These are phyloP conservation scores for Zygaena filipendulae DNA, from an alignment of 2,888 invertebrate genomes.

Conservation along the genomic window DNA sequence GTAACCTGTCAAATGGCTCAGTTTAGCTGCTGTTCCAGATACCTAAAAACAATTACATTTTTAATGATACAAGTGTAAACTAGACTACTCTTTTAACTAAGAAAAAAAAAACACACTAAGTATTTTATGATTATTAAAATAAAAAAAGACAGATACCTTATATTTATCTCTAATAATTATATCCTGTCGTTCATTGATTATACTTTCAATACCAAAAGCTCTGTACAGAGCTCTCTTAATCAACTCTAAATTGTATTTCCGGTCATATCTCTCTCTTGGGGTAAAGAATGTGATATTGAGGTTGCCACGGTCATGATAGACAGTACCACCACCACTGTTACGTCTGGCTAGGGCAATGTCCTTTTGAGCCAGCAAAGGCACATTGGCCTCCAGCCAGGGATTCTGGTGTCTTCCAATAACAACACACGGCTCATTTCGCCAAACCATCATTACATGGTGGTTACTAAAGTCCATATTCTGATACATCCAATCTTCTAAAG, in stretches of 20 bases:
- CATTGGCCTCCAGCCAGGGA: slow-evolving; percentile 93
- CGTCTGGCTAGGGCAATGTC: slow-evolving; percentile 85
- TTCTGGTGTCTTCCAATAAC: slow-evolving; percentile 98
- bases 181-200: slow-evolving; percentile 87
- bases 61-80: slow-evolving; percentile 14
- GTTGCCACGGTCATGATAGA: slow-evolving; percentile 96
- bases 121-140: too few relatives aligned
- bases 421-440: slow-evolving; percentile 94
- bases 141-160: slow-evolving; percentile 81
- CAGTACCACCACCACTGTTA: slow-evolving; percentile 96
- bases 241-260: slow-evolving; percentile 88
- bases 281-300: slow-evolving; percentile 94
- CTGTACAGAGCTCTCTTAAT: slow-evolving; percentile 85
- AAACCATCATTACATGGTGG: slow-evolving; percentile 88
- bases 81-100: not conserved
- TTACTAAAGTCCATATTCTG: slow-evolving; percentile 84
- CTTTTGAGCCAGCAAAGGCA: slow-evolving; percentile 71
- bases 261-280: slow-evolving; percentile 82
- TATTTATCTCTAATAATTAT: slow-evolving; percentile 81
- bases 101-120: too few relatives aligned
- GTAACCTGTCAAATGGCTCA: slow-evolving; percentile 90
- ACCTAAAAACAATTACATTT: slow-evolving; percentile 66
- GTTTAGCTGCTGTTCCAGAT: slow-evolving; percentile 95
- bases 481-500: slow-evolving; percentile 97
- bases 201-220: slow-evolving; percentile 81